Evolutionary conservation across 2,888 invertebrate genomes (phyloP).

Genomic region (Leptinotarsa rubiginosa): DNA sequence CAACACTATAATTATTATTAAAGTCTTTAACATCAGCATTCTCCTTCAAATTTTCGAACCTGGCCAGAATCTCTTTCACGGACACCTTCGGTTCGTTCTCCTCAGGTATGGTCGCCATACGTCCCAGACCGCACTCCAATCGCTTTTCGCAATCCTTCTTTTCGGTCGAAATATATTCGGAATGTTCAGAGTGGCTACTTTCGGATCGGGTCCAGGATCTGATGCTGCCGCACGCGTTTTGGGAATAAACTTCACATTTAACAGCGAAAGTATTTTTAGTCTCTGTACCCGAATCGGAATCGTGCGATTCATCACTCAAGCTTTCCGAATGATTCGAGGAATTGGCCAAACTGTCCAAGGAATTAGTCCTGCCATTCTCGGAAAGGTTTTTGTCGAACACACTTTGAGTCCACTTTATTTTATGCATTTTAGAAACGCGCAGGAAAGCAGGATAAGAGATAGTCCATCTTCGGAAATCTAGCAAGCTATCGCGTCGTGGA

Average conservation of each 20-base stretch:
- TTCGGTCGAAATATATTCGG: constrained; percentile 52
- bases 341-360: constrained; percentile 77
- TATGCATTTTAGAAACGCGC: constrained; percentile 48
- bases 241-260: constrained; percentile 63
- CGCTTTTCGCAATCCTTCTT: constrained; percentile 52
- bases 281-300: constrained; percentile 76
- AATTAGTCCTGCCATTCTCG: constrained; percentile 67
- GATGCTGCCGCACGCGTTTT: constrained; percentile 59
- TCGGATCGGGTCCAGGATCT: constrained; percentile 56
- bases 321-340: constrained; percentile 75
- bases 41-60: constrained; percentile 74
- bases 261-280: constrained; percentile 61
- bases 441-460: background rate
- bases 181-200: constrained; percentile 55
- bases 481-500: constrained; percentile 38
- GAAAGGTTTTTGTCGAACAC: constrained; percentile 45
- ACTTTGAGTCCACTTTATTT: constrained; percentile 52
- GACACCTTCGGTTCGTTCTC: constrained; percentile 86
- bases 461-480: constrained; percentile 23
- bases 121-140: constrained; percentile 42
- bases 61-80: constrained; percentile 83
- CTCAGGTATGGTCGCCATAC: constrained; percentile 87
- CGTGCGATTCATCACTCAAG: constrained; percentile 72
- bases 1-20: constrained; percentile 39
- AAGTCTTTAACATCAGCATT: constrained; percentile 55